Conservation (phyloP, 2,797 vertebrate species). For the Parambassis ranga region DNA sequence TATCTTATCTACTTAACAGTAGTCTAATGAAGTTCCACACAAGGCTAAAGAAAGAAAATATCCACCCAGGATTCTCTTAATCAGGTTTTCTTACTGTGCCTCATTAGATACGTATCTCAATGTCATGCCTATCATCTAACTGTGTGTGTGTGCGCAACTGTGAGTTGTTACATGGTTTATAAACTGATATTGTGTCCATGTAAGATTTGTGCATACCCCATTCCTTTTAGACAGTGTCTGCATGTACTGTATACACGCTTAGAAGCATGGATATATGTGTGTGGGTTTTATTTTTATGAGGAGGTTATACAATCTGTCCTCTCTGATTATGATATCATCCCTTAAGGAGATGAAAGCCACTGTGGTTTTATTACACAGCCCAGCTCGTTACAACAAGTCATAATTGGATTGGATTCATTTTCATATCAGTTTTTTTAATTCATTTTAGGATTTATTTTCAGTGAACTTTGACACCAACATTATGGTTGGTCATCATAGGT, state of each 20-base stretch:
- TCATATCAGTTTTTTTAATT: slow-evolving; percentile 2
- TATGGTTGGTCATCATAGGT: neutral
- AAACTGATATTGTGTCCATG: no score
- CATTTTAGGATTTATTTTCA: neutral
- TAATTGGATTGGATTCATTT: slow-evolving; percentile 26
- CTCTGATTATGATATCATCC: slow-evolving; percentile 26
- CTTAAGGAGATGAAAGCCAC: neutral
- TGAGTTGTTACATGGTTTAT: no score
- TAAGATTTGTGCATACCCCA: neutral
- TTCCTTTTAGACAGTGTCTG: no score
- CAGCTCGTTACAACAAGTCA: neutral
- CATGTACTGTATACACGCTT: neutral
- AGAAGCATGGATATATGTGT: neutral
- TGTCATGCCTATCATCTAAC: slow-evolving; percentile 12
- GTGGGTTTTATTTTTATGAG: slow-evolving; percentile 1
- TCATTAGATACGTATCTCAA: slow-evolving; percentile 40
- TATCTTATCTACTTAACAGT: slow-evolving; percentile 35
- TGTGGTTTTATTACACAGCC: slow-evolving; percentile 10
- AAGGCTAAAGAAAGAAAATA: slow-evolving; percentile 33
- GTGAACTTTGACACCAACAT: neutral
- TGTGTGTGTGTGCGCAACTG: neutral
- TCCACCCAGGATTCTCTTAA: slow-evolving; percentile 26
- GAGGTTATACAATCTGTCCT: slow-evolving; percentile 1
- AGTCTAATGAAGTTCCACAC: slow-evolving; percentile 48
- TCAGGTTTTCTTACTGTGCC: slow-evolving; percentile 30